Percentiles rank a stretch among this genome's conserved stretches.
phyloP scores from a whole-genome alignment of 2,113 vertebrate species.

The Pteronura brasiliensis region DNA sequence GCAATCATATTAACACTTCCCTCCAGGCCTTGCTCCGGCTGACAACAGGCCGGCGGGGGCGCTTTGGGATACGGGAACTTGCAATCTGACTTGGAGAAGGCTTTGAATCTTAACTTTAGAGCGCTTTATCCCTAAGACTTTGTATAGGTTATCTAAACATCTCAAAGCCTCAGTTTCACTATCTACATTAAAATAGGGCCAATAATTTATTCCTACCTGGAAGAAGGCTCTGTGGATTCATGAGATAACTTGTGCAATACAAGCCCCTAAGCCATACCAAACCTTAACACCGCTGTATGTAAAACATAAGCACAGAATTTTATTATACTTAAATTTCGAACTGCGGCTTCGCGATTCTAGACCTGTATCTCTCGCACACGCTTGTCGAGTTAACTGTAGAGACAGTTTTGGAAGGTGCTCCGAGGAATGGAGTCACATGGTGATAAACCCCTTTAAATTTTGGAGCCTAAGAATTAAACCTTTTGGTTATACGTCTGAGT shows the following conservation, averaged over 20 bases:
- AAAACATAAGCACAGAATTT: neutral
- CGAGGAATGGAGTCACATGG: neutral
- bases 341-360: neutral
- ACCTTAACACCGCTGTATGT: neutral
- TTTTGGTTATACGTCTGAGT: neutral
- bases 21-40: neutral
- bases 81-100: neutral
- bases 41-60: rapidly evolving
- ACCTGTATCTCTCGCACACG: neutral
- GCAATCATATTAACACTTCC: neutral
- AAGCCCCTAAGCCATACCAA: neutral
- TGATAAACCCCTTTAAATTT: neutral
- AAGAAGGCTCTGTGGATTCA: neutral
- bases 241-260: neutral
- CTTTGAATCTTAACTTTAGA: neutral
- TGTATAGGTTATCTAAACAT: neutral
- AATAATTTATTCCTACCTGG: neutral
- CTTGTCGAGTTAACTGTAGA: neutral
- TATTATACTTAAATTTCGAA: neutral
- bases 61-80: neutral
- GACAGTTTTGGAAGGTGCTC: neutral
- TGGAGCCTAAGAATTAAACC: neutral
- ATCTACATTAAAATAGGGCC: neutral
- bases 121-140: neutral
- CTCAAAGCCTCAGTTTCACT: neutral